These are phyloP conservation scores for Oriolus oriolus DNA, from an alignment of 2,113 vertebrate genomes.

Conservation along the genomic window DNA sequence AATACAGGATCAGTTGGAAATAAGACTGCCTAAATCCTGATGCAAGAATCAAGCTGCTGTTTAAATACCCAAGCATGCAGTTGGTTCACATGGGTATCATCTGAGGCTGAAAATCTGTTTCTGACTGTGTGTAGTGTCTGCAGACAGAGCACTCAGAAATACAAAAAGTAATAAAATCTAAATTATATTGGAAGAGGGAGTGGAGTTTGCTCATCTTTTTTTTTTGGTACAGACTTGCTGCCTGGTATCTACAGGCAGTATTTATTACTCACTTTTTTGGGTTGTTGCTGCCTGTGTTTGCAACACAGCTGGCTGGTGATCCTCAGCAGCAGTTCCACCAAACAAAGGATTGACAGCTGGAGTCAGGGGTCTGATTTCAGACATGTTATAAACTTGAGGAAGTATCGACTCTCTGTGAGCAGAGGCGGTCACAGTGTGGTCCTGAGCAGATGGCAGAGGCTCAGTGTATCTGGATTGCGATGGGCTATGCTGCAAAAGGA, in stretches of 20 bases:
- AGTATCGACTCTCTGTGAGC: background rate
- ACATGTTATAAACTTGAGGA: background rate
- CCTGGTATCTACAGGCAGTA: background rate
- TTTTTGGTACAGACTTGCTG: background rate
- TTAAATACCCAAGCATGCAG: background rate
- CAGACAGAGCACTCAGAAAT: background rate
- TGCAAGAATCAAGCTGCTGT: background rate
- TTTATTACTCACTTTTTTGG: background rate
- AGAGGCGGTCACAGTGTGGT: background rate
- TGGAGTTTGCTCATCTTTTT: accelerated
- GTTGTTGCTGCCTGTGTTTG: background rate
- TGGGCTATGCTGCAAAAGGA: background rate
- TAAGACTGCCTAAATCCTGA: background rate
- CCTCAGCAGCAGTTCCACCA: background rate
- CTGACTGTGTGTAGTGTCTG: background rate
- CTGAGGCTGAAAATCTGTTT: background rate
- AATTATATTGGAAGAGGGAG: background rate
- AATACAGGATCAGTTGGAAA: background rate
- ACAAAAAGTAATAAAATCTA: background rate
- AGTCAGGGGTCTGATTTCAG: background rate
- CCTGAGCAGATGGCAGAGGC: background rate
- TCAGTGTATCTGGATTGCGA: background rate
- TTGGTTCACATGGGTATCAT: background rate
- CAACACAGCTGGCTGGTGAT: background rate
- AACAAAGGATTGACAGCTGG: background rate